Base-by-base conservation (phyloP, 2,888 invertebrate species). In the Callyntrura guangdongensis region DNA sequence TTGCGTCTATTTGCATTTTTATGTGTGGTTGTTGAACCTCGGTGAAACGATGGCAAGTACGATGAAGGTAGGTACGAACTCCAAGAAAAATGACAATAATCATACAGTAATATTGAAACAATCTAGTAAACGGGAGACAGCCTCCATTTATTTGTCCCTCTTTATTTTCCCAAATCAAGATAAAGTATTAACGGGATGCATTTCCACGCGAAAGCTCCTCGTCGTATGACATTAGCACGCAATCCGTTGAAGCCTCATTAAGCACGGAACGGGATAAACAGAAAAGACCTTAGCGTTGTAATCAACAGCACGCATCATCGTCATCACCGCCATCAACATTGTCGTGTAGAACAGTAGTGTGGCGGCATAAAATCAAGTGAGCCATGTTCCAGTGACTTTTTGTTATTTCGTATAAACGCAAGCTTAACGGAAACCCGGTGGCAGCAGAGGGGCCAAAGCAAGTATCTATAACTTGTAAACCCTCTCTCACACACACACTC, bases 191-290 rank as follows among this genome's bases (percentile, higher is more conserved):
- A 22, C 36, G 17, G 8, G 36, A 14, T 47, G 47, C 82, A 49
- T 56, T 20, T 81, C 36, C 82, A 61, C 59, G 25, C 14, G 20
- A 47, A 36, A 86, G 77, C 86, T 77, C 77, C 77, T 86, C 53
- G 36, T n/a, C 67, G 74, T 61, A 86, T 86, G 86, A 86, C 86
- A 86, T 86, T 86, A 86, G 86, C 86, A 86, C 86, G 86, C 86
- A 86, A 77, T 86, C 79, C 86, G 86, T 86, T 86, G 67, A 86
- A 86, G 86, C 86, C 79, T 86, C 86, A 86, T 86, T 86, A 86
- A 79, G 79, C 86, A 86, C 86, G 86, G 79, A 86, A 79, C 86
- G 64, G 77, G 86, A 77, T 79, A 86, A 86, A 86, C 79, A 86
- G 86, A 86, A 86, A 86, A 79, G 61, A 20, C 86, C 27, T 74